Percentiles rank a stretch among this genome's conserved stretches.
Conservation (phyloP, 2,797 vertebrate genomes). For the Helicolenus hilgendorfi region DNA sequence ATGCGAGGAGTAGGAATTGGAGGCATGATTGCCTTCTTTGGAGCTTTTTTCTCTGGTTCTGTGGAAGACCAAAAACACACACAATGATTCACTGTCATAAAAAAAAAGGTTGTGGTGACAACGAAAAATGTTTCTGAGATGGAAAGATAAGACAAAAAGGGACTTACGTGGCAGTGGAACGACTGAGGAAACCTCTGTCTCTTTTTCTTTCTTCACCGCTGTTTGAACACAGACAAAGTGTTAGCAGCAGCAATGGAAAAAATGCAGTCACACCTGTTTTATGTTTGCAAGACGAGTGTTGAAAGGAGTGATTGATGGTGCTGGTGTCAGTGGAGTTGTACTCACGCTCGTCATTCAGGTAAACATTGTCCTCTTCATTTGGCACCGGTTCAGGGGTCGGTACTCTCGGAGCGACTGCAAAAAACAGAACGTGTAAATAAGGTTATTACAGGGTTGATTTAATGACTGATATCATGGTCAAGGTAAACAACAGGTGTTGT, state of each 20-base stretch:
- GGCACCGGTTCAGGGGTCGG: neutral
- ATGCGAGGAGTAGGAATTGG: slow-evolving; percentile 35
- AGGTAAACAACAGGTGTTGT: neutral
- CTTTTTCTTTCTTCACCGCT: neutral
- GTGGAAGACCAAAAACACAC: neutral
- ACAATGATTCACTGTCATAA: neutral
- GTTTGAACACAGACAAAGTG: slow-evolving; percentile 56
- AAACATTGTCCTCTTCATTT: neutral
- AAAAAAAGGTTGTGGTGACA: neutral
- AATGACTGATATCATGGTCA: fast-evolving
- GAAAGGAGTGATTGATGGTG: neutral
- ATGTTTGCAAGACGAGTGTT: neutral
- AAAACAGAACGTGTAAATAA: neutral
- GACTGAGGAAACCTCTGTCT: neutral
- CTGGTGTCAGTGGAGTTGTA: neutral
- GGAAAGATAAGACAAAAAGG: neutral
- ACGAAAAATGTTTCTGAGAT: neutral
- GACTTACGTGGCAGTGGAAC: slow-evolving; percentile 37
- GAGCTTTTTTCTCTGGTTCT: slow-evolving; percentile 29
- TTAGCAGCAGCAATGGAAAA: neutral
- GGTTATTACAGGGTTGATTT: neutral
- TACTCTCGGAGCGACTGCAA: neutral
- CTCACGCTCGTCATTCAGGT: slow-evolving; percentile 73
- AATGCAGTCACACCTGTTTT: slow-evolving; percentile 59
- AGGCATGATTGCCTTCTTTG: slow-evolving; percentile 54